Conservation (phyloP, 2,113 vertebrate species). For the Hippocampus mohnikei region DNA sequence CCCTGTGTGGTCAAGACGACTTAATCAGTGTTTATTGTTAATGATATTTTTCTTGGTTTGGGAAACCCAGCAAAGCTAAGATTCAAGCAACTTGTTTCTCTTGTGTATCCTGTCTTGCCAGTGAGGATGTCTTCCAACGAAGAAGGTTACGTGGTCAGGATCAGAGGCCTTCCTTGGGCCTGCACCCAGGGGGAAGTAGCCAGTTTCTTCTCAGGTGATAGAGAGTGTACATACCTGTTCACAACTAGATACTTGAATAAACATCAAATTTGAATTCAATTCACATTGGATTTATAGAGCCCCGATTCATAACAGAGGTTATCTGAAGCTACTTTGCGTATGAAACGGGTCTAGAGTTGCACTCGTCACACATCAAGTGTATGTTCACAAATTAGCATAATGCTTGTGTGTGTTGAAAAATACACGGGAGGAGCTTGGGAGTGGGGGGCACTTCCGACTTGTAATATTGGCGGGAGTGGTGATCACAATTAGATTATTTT, state of each 20-base stretch:
- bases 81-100: conserved; percentile 1
- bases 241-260: background rate
- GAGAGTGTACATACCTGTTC: background rate
- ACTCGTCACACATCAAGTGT: too few relatives aligned
- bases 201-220: conserved; percentile 79
- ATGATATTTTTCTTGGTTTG: background rate
- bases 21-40: background rate
- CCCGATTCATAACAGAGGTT: background rate
- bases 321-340: background rate
- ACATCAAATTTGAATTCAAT: background rate
- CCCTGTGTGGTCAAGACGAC: background rate
- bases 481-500: too few relatives aligned
- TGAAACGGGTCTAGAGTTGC: background rate
- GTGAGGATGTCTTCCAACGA: conserved; percentile 74
- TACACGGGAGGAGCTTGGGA: too few relatives aligned
- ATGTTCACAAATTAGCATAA: too few relatives aligned
- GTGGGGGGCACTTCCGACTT: too few relatives aligned
- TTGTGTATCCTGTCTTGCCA: conserved; percentile 25
- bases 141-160: conserved; percentile 79
- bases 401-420: too few relatives aligned
- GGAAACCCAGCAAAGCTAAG: background rate
- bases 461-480: too few relatives aligned
- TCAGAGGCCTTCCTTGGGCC: conserved; percentile 81
- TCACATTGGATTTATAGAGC: background rate
- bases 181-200: conserved; percentile 79